phyloP scores from a whole-genome alignment of 2,888 invertebrate species.

The Melanophora roralis region DNA sequence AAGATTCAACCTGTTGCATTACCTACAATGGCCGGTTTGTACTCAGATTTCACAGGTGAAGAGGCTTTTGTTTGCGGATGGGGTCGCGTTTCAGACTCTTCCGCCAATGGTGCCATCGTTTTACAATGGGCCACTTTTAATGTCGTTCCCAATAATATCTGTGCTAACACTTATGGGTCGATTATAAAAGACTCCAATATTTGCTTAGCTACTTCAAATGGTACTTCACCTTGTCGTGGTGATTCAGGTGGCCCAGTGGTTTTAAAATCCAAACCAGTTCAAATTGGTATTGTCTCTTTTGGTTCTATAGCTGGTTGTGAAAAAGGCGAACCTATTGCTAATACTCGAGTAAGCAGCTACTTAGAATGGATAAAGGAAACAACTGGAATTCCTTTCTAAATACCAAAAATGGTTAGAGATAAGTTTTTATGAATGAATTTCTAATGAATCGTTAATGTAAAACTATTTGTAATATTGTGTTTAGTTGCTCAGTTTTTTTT shows the following conservation, averaged over 20 bases:
- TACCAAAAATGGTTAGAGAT: too few relatives aligned
- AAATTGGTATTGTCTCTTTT: slow-evolving; percentile 70
- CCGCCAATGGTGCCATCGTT: slow-evolving; percentile 64
- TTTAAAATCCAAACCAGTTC: slow-evolving; percentile 15
- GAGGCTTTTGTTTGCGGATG: slow-evolving; percentile 70
- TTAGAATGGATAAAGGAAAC: slow-evolving; percentile 67
- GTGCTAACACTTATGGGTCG: slow-evolving; percentile 66
- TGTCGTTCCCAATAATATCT: slow-evolving; percentile 70
- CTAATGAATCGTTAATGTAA: too few relatives aligned
- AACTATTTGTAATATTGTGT: too few relatives aligned
- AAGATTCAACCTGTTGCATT: slow-evolving; percentile 65
- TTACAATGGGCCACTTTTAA: slow-evolving; percentile 71
- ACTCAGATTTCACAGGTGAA: slow-evolving; percentile 64
- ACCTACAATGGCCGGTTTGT: slow-evolving; percentile 62
- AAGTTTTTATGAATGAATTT: too few relatives aligned
- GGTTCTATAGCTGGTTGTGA: slow-evolving; percentile 64
- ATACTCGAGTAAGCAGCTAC: slow-evolving; percentile 67
- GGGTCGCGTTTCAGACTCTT: slow-evolving; percentile 69
- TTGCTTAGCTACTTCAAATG: slow-evolving; percentile 68
- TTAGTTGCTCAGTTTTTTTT: too few relatives aligned
- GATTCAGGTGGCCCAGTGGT: slow-evolving; percentile 74
- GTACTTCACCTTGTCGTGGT: slow-evolving; percentile 68
- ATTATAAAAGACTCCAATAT: slow-evolving; percentile 59
- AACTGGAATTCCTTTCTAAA: too few relatives aligned
- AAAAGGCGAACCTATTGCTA: slow-evolving; percentile 65